Percentiles rank a stretch among this genome's conserved stretches.
These are phyloP conservation scores for Cryptocephalus primarius DNA, from an alignment of 2,888 invertebrate species.

Conservation along the genomic window DNA sequence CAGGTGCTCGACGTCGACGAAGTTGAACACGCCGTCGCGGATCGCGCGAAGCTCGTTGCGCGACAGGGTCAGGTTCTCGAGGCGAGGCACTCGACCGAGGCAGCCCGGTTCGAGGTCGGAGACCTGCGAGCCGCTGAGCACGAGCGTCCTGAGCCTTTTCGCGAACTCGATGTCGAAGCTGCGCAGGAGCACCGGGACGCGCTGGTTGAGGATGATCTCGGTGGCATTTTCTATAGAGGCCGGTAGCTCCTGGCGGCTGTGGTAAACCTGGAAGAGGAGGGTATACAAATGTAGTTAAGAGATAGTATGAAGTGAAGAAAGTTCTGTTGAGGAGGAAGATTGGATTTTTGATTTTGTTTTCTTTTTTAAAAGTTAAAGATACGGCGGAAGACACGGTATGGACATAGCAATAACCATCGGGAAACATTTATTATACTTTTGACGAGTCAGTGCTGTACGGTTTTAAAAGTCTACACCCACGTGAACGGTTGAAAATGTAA, in stretches of 20 bases:
- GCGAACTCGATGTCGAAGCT: slow-evolving; percentile 19
- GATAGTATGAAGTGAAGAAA: no score
- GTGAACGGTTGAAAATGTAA: no score
- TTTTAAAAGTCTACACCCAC: no score
- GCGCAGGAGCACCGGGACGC: slow-evolving; percentile 17
- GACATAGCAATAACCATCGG: no score
- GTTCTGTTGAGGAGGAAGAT: no score
- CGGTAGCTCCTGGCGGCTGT: slow-evolving; percentile 3
- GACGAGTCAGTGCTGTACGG: no score
- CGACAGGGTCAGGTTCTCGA: slow-evolving; percentile 20
- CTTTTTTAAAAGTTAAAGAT: no score
- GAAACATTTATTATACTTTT: no score
- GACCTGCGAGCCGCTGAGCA: slow-evolving; percentile 21
- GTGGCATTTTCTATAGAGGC: slow-evolving; percentile 17
- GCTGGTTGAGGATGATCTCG: slow-evolving; percentile 21
- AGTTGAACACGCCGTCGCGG: slow-evolving; percentile 20
- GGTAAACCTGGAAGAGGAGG: no score
- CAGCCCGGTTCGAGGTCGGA: slow-evolving; percentile 20
- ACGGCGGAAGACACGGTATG: no score
- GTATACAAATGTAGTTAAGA: no score
- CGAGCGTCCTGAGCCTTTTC: slow-evolving; percentile 16
- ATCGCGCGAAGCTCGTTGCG: slow-evolving; percentile 20
- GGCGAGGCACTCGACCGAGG: slow-evolving; percentile 15
- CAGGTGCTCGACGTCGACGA: slow-evolving; percentile 17
- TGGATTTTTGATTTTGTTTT: no score